These are phyloP conservation scores for Gobius niger DNA, from an alignment of 2,113 vertebrate genomes.

Conservation along the genomic window DNA sequence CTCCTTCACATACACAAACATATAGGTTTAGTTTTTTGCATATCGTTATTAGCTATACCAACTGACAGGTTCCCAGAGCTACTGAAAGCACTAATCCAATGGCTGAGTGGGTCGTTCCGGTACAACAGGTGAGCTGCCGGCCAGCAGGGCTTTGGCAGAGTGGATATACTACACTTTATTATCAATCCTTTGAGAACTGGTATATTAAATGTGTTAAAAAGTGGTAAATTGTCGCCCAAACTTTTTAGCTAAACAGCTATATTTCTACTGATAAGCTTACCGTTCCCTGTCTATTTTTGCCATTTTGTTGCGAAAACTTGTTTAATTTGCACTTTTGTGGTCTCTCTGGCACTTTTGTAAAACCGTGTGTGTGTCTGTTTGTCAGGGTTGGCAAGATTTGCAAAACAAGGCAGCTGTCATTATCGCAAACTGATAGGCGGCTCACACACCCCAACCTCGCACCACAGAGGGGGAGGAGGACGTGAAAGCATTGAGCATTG, in stretches of 20 bases:
- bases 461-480: too few species aligned
- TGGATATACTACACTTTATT: not conserved
- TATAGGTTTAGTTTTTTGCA: constrained; percentile 1
- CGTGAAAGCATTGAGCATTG: too few species aligned
- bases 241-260: not conserved
- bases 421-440: too few species aligned
- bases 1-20: constrained; percentile 18
- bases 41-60: constrained; percentile 7
- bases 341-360: too few species aligned
- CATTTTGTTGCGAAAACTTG: too few species aligned
- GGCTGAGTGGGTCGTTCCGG: not conserved
- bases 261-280: too few species aligned
- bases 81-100: constrained; percentile 8
- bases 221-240: not conserved
- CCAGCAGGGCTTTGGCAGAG: not conserved
- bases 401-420: too few species aligned
- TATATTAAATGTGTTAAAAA: not conserved
- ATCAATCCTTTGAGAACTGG: not conserved
- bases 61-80: constrained; percentile 1
- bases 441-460: too few species aligned
- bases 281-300: too few species aligned
- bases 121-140: constrained; percentile 9
- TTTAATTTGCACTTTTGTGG: too few species aligned
- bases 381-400: too few species aligned
- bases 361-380: too few species aligned